phyloP scores from a whole-genome alignment of 2,113 vertebrate genomes.

The Ifrita kowaldi region DNA sequence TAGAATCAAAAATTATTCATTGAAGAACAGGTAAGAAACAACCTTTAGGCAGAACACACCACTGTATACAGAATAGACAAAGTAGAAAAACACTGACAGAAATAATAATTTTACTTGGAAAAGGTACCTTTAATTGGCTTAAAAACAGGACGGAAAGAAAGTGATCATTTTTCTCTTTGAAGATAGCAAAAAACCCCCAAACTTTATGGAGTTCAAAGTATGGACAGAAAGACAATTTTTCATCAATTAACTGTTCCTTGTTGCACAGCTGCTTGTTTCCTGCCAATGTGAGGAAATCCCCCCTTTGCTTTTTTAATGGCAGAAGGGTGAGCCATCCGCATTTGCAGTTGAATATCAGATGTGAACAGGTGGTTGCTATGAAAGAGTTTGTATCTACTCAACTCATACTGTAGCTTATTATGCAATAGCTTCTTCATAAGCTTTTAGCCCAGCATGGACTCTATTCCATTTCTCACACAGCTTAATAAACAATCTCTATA shows the following conservation, averaged over 20 bases:
- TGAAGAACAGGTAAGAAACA: background rate
- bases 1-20: rapidly evolving
- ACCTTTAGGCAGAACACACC: background rate
- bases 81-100: background rate
- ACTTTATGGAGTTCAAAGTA: too few species aligned
- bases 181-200: background rate
- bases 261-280: background rate
- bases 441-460: background rate
- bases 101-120: background rate
- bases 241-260: background rate
- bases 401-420: background rate
- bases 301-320: background rate
- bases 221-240: background rate
- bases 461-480: background rate
- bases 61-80: background rate
- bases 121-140: background rate
- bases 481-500: background rate
- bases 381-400: background rate
- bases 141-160: background rate
- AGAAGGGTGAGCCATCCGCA: background rate
- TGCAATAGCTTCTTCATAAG: background rate
- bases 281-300: background rate
- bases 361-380: background rate
- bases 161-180: background rate
- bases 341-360: background rate